Evolutionary conservation across 1,140 invertebrate species (phyloP), one percentile per base, ranked within the genome.

Genomic region (Drosophila lowei): DNA sequence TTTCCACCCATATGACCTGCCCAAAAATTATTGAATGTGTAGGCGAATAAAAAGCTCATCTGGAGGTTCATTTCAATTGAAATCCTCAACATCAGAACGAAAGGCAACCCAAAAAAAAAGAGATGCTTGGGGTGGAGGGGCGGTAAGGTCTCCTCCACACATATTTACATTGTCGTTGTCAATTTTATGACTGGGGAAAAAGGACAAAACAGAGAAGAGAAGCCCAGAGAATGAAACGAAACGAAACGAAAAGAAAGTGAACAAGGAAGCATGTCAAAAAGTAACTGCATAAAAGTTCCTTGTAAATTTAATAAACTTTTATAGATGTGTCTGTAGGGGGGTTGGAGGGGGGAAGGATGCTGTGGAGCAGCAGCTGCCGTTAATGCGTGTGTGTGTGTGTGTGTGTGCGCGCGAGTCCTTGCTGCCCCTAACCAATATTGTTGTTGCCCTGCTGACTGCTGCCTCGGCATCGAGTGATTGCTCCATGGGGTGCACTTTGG

Each of bases 301-400:
- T 88, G 84, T 83, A 88, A 88, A 88, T 88, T 88, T 88, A 88
- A 88, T 88, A 88, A 88, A 88, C 83, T 88, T 88, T 88, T 88
- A 88, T 86, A 71, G 78, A 81, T 77, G 74, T 66, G 72, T 64
- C 52, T 77, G 61, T 47, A 52, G 63, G 28, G 49, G 62, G 23
- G 52, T 2, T 25, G 38, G 18, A 11, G 25, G 1, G 38, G 13
- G 49, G n/a, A 18, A 21, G 41, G 15, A 38, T 16, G 48, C 30
- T 21, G 28, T 38, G 34, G 5, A 52, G 59, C 52, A 85, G 65
- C 81, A 86, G 83, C 83, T 86, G 78, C 66, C 83, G 70, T 88
- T 88, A 88, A 86, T 86, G 81, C 78, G 61, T 86, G 73, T 49
- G 63, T 41, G 63, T 13, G 34, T 38, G 34, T 13, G 34, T 11